Conservation (phyloP, 1,140 invertebrate species). For the Zophobas morio region DNA sequence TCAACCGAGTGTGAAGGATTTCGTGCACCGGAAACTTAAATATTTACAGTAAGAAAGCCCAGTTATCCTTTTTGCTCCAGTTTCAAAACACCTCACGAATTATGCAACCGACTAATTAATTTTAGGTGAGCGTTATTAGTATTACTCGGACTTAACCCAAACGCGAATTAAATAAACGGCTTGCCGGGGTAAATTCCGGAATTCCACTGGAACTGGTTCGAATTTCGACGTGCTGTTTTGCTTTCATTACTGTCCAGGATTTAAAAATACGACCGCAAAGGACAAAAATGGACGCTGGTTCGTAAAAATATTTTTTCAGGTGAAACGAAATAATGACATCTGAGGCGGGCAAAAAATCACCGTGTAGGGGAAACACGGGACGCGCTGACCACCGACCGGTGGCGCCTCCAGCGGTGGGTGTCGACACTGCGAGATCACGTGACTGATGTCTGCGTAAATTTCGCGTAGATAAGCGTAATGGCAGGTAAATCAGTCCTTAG, state of each 20-base stretch:
- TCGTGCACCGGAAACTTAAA: conserved; percentile 13
- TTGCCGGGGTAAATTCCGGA: background rate
- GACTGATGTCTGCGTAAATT: background rate
- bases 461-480: background rate
- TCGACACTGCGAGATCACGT: background rate
- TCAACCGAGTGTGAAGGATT: conserved; percentile 23
- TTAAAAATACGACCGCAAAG: no score
- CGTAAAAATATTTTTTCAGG: no score
- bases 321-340: no score
- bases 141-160: conserved; percentile 23
- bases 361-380: no score
- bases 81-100: conserved; percentile 26
- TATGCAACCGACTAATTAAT: conserved; percentile 38
- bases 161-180: conserved; percentile 36
- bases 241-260: no score
- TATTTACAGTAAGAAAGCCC: conserved; percentile 25
- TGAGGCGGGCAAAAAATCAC: no score
- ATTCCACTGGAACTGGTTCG: no score
- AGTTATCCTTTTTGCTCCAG: conserved; percentile 31
- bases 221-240: no score
- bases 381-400: no score
- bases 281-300: no score
- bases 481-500: background rate
- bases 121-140: conserved; percentile 41
- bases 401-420: no score